Conservation (phyloP, 92 coral and sea anemone genomes). For the Nematostella vectensis region DNA sequence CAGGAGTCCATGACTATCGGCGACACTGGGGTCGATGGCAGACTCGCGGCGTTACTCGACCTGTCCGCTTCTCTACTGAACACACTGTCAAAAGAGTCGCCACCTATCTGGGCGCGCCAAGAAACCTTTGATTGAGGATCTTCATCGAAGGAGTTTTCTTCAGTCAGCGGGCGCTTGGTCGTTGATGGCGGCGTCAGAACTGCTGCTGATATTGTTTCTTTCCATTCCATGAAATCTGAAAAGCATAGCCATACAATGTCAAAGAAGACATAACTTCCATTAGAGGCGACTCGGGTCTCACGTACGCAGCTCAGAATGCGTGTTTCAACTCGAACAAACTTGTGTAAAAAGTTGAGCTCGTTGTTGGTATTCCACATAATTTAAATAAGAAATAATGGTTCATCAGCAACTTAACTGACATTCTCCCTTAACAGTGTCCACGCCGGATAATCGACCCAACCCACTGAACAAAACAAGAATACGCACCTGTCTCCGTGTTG, state of each 20-base stretch:
- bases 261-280: neutral
- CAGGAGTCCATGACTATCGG: neutral
- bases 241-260: too few relatives aligned
- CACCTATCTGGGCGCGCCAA: slow-evolving; percentile 16
- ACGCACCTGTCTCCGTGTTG: slow-evolving; percentile 63
- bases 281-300: neutral
- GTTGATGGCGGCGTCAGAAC: slow-evolving; percentile 41
- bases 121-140: slow-evolving; percentile 14
- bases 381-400: too few relatives aligned
- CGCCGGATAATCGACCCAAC: too few relatives aligned
- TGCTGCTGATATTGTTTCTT: slow-evolving; percentile 41
- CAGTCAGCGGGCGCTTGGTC: slow-evolving; percentile 25
- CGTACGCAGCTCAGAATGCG: too few relatives aligned
- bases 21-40: neutral
- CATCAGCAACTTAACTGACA: too few relatives aligned
- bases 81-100: slow-evolving; percentile 40
- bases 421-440: too few relatives aligned
- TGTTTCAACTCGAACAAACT: too few relatives aligned
- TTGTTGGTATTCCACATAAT: too few relatives aligned
- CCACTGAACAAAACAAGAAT: too few relatives aligned
- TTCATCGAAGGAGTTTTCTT: slow-evolving; percentile 26
- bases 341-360: too few relatives aligned
- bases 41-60: neutral
- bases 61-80: slow-evolving; percentile 1
- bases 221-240: slow-evolving; percentile 63